phyloP scores from a whole-genome alignment of 2,888 invertebrate species.

The Sinodicranocentrus sp. region DNA sequence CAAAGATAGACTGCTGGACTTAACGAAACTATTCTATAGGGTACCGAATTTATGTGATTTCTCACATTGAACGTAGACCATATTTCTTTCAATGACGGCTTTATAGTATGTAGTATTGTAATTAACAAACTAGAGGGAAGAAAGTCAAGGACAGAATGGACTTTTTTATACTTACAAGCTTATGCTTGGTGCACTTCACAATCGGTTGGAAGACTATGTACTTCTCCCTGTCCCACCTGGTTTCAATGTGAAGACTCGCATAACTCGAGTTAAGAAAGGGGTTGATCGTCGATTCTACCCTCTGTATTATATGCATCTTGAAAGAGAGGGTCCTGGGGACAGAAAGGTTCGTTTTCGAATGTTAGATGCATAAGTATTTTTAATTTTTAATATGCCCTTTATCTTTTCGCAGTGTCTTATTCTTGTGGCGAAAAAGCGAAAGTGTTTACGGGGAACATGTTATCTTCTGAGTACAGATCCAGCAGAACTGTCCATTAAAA shows the following conservation, averaged over 20 bases:
- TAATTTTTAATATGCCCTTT: neutral
- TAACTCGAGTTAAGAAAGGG: slow-evolving; percentile 97
- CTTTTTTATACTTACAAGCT: slow-evolving; percentile 54
- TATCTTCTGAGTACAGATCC: slow-evolving; percentile 98
- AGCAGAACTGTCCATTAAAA: slow-evolving; percentile 94
- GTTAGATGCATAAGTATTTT: neutral
- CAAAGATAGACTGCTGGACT: slow-evolving; percentile 29
- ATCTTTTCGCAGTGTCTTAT: slow-evolving; percentile 81
- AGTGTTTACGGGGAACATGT: slow-evolving; percentile 86
- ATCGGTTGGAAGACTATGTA: slow-evolving; percentile 93
- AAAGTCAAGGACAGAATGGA: no score
- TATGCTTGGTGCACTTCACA: slow-evolving; percentile 81
- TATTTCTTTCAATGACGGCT: neutral
- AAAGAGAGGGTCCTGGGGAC: slow-evolving; percentile 83
- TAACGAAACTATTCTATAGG: slow-evolving; percentile 48
- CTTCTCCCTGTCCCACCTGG: slow-evolving; percentile 94
- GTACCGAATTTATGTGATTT: slow-evolving; percentile 21
- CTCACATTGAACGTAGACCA: no score
- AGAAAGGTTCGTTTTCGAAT: slow-evolving; percentile 83
- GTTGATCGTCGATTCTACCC: slow-evolving; percentile 98
- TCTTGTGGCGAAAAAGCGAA: slow-evolving; percentile 92
- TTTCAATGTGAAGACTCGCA: slow-evolving; percentile 95
- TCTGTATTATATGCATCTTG: slow-evolving; percentile 97
- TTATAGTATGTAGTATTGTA: neutral
- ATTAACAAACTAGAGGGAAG: neutral